Base-by-base conservation (phyloP, 2,113 vertebrate genomes). In the Peucedramus taeniatus region DNA sequence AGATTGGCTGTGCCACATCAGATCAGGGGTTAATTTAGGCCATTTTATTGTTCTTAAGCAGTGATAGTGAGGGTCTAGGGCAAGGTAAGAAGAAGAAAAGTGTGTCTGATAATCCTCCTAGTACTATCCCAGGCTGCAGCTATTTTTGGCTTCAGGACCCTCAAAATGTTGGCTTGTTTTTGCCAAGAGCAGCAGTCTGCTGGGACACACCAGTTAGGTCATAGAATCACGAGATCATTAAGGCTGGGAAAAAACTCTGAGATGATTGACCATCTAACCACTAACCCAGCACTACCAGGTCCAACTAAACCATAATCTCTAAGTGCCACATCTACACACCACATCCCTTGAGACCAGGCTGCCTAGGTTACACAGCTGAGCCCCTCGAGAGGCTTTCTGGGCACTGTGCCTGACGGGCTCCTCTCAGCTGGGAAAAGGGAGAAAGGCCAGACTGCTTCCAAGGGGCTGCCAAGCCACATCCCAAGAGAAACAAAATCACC, bases 201-300 rank as follows among this genome's bases (percentile, higher is more conserved):
- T 74, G 56, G 50, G 42, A 70, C 40, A 42, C 4, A 15, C 16
- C 0, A 0, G 9, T 16, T 1, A 1, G 45, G 8, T 71, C 9
- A 13, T 5, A 42, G 40, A 49, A 42, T 42, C 75, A 37, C 0
- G 0, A 31, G 37, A 86, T 60, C 26, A 72, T 66, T 53, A 21
- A 47, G 13, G 15, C 0, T 74, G 60, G 30, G 10, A 33, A 10
- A 37, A 51, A 13, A 11, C 31, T 44, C 6, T 24, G 20, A 27
- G 44, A 21, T 51, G 13, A 8, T 31, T 21, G 17, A 19, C 27
- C 21, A 10, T 14, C 45, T 20, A 27, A 19, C 39, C 26, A 40
- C 13, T 54, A 54, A 27, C 26, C n/a, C 40, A 54, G 40, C 70
- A 49, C 63, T 56, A 31, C 49, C 49, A 49, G 26, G 49, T 69